Percentiles rank a stretch among this genome's conserved stretches.
These are phyloP conservation scores for Sarotherodon lohbergeri DNA, from an alignment of 2,113 vertebrate species.

Conservation along the genomic window DNA sequence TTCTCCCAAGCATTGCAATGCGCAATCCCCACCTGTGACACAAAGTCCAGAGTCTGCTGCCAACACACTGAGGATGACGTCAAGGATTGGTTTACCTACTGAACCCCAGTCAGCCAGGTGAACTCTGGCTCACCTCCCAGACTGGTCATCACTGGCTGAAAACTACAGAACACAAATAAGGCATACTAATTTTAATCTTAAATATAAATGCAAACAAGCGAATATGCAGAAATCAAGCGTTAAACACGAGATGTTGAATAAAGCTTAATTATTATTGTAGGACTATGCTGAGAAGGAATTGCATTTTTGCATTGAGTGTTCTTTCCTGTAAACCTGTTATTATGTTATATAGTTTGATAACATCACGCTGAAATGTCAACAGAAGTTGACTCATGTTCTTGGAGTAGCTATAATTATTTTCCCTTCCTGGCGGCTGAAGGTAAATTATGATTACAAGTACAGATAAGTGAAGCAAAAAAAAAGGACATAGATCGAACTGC, in stretches of 20 bases:
- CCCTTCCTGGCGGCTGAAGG: neutral
- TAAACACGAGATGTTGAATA: neutral
- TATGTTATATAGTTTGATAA: constrained; percentile 7
- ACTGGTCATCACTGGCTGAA: neutral
- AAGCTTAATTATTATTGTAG: neutral
- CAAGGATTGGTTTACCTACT: neutral
- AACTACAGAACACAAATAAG: neutral
- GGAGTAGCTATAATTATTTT: neutral
- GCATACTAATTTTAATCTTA: neutral
- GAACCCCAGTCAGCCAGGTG: neutral
- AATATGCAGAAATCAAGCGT: neutral
- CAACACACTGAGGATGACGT: constrained; percentile 60
- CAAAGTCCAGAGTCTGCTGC: constrained; percentile 75
- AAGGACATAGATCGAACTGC: neutral
- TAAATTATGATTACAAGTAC: neutral
- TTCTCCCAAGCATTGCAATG: neutral
- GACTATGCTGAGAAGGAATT: neutral
- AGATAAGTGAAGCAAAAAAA: neutral
- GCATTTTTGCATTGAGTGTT: constrained; percentile 8
- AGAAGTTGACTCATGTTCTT: neutral
- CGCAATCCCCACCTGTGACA: constrained; percentile 23
- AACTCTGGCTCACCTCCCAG: neutral
- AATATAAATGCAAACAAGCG: neutral
- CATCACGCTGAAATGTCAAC: constrained; percentile 6
- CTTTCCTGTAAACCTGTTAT: neutral